A percentile compares a stretch with the other conserved stretches of the same genome.
phyloP scores from a whole-genome alignment of 2,797 vertebrate genomes.

The Sparus aurata region DNA sequence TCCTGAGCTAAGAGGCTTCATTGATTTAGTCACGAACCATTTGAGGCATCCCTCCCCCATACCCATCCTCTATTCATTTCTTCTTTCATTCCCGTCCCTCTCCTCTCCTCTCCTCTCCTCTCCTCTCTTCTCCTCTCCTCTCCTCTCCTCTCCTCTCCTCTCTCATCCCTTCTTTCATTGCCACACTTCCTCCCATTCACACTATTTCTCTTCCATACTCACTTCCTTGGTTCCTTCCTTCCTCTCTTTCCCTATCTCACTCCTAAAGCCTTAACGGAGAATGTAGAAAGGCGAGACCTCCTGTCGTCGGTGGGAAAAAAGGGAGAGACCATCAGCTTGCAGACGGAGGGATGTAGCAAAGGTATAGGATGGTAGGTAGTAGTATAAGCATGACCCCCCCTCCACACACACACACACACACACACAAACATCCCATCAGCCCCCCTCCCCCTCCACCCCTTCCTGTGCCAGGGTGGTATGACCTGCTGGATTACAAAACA shows the following conservation, averaged over 20 bases:
- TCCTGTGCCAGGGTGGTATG: constrained; percentile 84
- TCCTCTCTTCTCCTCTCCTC: constrained; percentile 7
- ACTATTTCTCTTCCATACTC: constrained; percentile 36
- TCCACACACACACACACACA: neutral
- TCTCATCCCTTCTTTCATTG: constrained; percentile 43
- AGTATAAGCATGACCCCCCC: constrained; percentile 63
- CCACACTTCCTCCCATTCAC: constrained; percentile 50
- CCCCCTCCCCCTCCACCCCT: constrained; percentile 50
- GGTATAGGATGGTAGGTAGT: constrained; percentile 76
- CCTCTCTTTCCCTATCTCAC: constrained; percentile 40
- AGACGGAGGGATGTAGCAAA: constrained; percentile 80
- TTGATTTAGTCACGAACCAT: constrained; percentile 49
- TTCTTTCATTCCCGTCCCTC: constrained; percentile 33
- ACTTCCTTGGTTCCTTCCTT: constrained; percentile 24
- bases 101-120: constrained; percentile 7
- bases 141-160: constrained; percentile 10
- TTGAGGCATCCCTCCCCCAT: constrained; percentile 41
- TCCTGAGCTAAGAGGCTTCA: constrained; percentile 51
- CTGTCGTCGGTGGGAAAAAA: constrained; percentile 77
- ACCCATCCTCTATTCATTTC: constrained; percentile 32
- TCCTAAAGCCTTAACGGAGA: constrained; percentile 61
- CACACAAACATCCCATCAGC: constrained; percentile 39
- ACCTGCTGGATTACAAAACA: constrained; percentile 89
- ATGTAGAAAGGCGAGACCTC: constrained; percentile 76
- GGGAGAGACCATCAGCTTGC: constrained; percentile 81